Conservation (phyloP, 1,140 invertebrate genomes). For the Cryptotermes secundus region DNA sequence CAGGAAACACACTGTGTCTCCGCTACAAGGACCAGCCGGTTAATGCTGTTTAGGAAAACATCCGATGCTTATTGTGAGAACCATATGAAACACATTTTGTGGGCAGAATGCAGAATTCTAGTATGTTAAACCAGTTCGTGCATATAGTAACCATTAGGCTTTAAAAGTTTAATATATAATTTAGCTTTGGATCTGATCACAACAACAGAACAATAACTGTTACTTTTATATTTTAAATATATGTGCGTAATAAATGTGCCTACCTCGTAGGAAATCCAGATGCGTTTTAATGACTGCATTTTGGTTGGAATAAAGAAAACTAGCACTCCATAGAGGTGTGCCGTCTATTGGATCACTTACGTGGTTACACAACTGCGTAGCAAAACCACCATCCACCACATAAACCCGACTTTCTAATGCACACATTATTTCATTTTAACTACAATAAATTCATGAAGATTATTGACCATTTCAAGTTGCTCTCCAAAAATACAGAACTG, state of each 20-base stretch:
- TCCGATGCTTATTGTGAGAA: too few relatives aligned
- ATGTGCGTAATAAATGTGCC: slow-evolving; percentile 9
- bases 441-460: neutral
- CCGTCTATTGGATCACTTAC: slow-evolving; percentile 57
- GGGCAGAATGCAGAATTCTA: too few relatives aligned
- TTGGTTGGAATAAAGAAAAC: slow-evolving; percentile 69
- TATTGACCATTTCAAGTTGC: neutral
- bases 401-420: slow-evolving; percentile 45
- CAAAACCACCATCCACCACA: slow-evolving; percentile 77
- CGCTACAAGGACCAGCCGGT: too few relatives aligned
- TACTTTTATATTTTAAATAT: too few relatives aligned
- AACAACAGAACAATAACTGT: too few relatives aligned
- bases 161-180: too few relatives aligned
- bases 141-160: too few relatives aligned
- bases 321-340: slow-evolving; percentile 76
- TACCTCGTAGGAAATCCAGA: slow-evolving; percentile 69
- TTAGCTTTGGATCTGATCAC: too few relatives aligned
- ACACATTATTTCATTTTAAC: neutral
- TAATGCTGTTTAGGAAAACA: too few relatives aligned
- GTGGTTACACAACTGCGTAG: slow-evolving; percentile 70
- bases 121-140: too few relatives aligned
- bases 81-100: too few relatives aligned
- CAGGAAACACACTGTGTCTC: too few relatives aligned
- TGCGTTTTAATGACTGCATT: slow-evolving; percentile 72
- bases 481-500: neutral